Percentiles rank a stretch among this genome's conserved stretches.
Evolutionary conservation across 1,140 invertebrate genomes (phyloP).

Genomic region (Dysdera silvatica): DNA sequence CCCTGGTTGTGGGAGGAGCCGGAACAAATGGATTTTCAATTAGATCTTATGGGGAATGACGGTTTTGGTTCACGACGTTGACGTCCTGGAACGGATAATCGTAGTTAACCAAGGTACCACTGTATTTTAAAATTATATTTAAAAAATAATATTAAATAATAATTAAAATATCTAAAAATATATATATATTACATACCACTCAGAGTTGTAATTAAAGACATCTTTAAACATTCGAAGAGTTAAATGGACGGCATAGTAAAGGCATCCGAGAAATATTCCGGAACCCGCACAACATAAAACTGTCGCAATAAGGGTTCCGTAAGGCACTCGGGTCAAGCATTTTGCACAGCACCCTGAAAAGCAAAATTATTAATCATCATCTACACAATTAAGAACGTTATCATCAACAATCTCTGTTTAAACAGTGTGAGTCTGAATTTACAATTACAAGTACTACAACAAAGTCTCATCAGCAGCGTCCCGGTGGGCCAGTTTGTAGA

Average conservation of each 20-base stretch:
- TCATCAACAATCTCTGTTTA: too few relatives aligned
- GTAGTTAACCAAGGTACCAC: too few relatives aligned
- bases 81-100: too few relatives aligned
- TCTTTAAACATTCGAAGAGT: constrained; percentile 79
- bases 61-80: too few relatives aligned
- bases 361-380: background rate
- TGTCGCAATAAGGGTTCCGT: constrained; percentile 92
- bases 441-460: too few relatives aligned
- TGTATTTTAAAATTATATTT: background rate
- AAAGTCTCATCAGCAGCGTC: too few relatives aligned
- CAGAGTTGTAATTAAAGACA: constrained; percentile 69
- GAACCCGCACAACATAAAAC: constrained; percentile 91
- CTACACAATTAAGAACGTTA: too few relatives aligned
- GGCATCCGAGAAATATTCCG: constrained; percentile 86
- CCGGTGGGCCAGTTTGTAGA: too few relatives aligned
- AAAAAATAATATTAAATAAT: background rate
- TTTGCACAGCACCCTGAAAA: constrained; percentile 12
- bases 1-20: too few relatives aligned
- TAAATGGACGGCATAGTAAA: constrained; percentile 78
- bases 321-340: constrained; percentile 87
- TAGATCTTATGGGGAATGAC: too few relatives aligned
- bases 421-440: too few relatives aligned
- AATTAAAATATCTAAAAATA: background rate
- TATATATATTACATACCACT: constrained; percentile 55
- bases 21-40: too few relatives aligned